Percentiles rank a stretch among this genome's conserved stretches.
Evolutionary conservation across 2,797 vertebrate genomes (phyloP).

Genomic region (Austrolebias charrua): DNA sequence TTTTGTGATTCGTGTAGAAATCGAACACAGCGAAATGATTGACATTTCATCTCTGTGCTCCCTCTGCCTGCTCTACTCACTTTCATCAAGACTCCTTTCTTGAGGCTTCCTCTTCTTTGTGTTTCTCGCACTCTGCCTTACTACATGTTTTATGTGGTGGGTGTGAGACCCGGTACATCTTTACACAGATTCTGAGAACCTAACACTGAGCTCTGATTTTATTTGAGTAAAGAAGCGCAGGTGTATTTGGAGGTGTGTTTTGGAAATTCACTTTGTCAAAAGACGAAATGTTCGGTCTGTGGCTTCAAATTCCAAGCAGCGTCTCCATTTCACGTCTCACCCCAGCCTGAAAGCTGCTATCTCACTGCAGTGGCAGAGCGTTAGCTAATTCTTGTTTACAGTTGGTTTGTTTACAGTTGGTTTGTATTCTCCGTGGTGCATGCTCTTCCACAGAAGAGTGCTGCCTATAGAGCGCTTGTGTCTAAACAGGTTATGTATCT

Average conservation of each 20-base stretch:
- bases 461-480: constrained; percentile 60
- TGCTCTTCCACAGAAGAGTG: constrained; percentile 53
- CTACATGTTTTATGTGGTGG: constrained; percentile 12
- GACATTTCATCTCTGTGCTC: constrained; percentile 28
- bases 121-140: constrained; percentile 1
- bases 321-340: constrained; percentile 20
- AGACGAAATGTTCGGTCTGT: constrained; percentile 36
- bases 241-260: constrained; percentile 42
- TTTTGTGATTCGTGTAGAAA: constrained; percentile 24
- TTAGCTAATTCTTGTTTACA: constrained; percentile 65
- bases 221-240: constrained; percentile 38
- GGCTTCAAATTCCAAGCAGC: constrained; percentile 48
- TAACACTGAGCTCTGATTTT: constrained; percentile 30
- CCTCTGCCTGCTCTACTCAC: constrained; percentile 5
- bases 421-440: constrained; percentile 53
- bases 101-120: constrained; percentile 26
- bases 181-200: constrained; percentile 41
- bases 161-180: constrained; percentile 39
- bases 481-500: constrained; percentile 46
- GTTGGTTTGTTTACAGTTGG: constrained; percentile 44
- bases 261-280: constrained; percentile 51
- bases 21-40: constrained; percentile 24
- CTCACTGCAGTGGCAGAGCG: constrained; percentile 55
- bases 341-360: constrained; percentile 46
- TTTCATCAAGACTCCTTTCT: constrained; percentile 26